Base-by-base conservation (phyloP, 1,140 invertebrate genomes). In the Aporrectodea caliginosa region DNA sequence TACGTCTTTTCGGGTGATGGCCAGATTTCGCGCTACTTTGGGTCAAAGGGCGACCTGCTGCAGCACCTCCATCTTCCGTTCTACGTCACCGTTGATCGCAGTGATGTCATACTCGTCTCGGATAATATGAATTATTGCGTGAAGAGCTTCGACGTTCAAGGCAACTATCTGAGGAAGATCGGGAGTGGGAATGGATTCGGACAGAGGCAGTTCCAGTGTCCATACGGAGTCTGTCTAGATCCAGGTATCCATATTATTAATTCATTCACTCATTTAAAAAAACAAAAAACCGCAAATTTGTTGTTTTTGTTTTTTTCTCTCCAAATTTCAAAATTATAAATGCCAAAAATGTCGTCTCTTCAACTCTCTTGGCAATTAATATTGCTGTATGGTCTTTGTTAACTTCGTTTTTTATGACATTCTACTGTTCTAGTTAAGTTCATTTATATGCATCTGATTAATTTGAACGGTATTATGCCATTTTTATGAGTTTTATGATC, bases 101-200 rank as follows among this genome's bases (percentile, higher is more conserved):
- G 30, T 16, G 78, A 79, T 29, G 29, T 33, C 33, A 74, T 79
- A 1, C 16, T 79, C 27, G 78, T 79, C 33, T 75, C 69, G 12
- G 78, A 79, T 35, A 79, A 79, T 27, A 72, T 79, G 78, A 79
- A 79, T 32, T 79, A 75, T 27, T 79, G 69, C 69, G 78, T 79
- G 27, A 79, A 79, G 71, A 73, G 75, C n/a, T 79, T 79, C 2
- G 71, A 72, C 33, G 1, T 16, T 14, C 30, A 1, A 1, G 78
- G 78, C 30, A 72, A 35, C 43, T 73, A 43, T 16, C 6, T 79
- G 27, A 2, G 27, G 0, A 35, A 32, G 30, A 73, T 79, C 14
- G 78, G 78, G n/a, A 31, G 32, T 1, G 78, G 71, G 16, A 73
- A 73, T 1, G 16, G 1, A 22, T 72, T 43, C 34, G 71, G 71